Evolutionary conservation across 2,888 invertebrate genomes (phyloP).

Genomic region (Caenorhabditis macrosperma): DNA sequence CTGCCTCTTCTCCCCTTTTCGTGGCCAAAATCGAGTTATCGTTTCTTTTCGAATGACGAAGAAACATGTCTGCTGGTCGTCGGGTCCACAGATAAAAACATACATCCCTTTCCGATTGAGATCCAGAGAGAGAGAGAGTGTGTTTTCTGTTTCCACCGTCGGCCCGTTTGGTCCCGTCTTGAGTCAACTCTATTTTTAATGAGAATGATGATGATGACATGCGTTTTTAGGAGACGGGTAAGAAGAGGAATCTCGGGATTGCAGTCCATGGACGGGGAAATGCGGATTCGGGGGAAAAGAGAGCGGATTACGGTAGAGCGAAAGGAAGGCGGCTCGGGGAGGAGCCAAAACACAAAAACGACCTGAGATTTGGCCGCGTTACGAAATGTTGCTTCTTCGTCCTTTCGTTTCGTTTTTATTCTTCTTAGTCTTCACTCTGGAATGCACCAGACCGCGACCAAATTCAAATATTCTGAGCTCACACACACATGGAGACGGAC

Average conservation of each 20-base stretch:
- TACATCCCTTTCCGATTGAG: background rate
- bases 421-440: constrained; percentile 16
- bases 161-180: constrained; percentile 3
- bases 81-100: background rate
- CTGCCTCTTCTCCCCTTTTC: background rate
- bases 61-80: constrained; percentile 39
- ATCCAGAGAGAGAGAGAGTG: too few species aligned
- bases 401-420: constrained; percentile 12
- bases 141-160: constrained; percentile 9
- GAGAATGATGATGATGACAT: constrained; percentile 24
- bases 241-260: constrained; percentile 15
- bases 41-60: constrained; percentile 15
- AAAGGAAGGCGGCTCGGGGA: background rate
- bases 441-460: constrained; percentile 48
- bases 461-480: constrained; percentile 54
- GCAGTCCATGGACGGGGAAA: constrained; percentile 11
- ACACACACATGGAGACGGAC: constrained; percentile 16
- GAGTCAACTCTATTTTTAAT: constrained; percentile 54
- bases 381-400: constrained; percentile 17
- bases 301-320: constrained; percentile 14
- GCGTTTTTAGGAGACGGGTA: constrained; percentile 29
- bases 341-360: constrained; percentile 34
- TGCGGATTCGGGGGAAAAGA: background rate
- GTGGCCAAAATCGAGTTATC: constrained; percentile 43
- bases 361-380: constrained; percentile 31